phyloP scores from a whole-genome alignment of 2,888 invertebrate species.

The Phaonia tiefii region DNA sequence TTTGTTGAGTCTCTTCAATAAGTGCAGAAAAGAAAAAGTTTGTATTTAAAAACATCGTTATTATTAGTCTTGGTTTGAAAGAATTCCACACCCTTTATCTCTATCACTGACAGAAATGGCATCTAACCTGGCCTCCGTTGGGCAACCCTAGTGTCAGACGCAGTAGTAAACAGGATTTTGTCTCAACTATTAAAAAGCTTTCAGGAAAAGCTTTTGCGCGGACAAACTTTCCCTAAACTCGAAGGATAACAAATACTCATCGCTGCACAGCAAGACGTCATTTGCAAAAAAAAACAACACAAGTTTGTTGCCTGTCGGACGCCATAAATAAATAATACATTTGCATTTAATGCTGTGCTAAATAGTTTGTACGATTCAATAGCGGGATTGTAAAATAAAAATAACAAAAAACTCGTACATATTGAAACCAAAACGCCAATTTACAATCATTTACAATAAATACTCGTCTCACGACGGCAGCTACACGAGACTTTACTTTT shows the following conservation, averaged over 20 bases:
- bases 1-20: too few relatives aligned
- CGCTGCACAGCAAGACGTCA: conserved; percentile 49
- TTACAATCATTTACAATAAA: background rate
- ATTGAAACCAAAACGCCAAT: background rate
- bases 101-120: too few relatives aligned
- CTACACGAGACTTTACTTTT: conserved; percentile 4
- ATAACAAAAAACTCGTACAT: background rate
- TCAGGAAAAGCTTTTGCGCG: conserved; percentile 26
- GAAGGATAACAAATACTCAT: conserved; percentile 53
- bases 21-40: too few relatives aligned
- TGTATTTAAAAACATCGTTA: too few relatives aligned
- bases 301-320: conserved; percentile 34
- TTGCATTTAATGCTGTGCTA: conserved; percentile 51
- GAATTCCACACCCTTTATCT: too few relatives aligned
- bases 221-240: background rate
- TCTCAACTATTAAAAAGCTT: conserved; percentile 33
- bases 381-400: background rate
- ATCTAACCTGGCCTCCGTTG: too few relatives aligned
- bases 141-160: too few relatives aligned
- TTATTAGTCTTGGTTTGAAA: too few relatives aligned
- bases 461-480: too few relatives aligned
- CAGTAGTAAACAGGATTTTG: conserved; percentile 45
- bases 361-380: conserved; percentile 18
- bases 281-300: conserved; percentile 40
- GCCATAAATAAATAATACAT: conserved; percentile 5